Evolutionary conservation across 2,797 vertebrate genomes (phyloP).

Genomic region (Eutrigla gurnardus): DNA sequence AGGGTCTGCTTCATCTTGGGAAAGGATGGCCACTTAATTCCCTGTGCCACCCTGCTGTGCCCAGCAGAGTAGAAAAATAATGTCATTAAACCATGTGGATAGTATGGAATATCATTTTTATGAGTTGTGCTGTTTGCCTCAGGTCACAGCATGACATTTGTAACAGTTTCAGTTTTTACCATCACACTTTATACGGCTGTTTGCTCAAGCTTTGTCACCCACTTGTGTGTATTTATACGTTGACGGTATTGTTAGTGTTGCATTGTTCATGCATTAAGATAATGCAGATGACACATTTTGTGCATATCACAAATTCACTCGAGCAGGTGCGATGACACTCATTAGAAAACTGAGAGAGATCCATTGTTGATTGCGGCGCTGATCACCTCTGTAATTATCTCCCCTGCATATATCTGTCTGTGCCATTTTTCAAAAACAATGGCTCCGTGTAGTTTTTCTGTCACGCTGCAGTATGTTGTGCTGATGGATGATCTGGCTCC

Average conservation of each 20-base stretch:
- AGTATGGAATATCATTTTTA: constrained; percentile 1
- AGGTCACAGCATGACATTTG: constrained; percentile 2
- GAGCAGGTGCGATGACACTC: constrained; percentile 45
- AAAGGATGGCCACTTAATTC: neutral
- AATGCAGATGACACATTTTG: constrained; percentile 43
- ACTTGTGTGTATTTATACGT: constrained; percentile 21
- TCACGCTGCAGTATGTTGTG: constrained; percentile 47
- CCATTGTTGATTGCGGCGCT: constrained; percentile 47
- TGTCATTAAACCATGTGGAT: neutral
- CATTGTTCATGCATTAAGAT: constrained; percentile 26
- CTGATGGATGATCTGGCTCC: constrained; percentile 49
- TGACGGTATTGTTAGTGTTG: constrained; percentile 12
- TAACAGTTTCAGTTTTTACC: constrained; percentile 9
- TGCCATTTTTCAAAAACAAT: constrained; percentile 59
- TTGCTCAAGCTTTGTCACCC: constrained; percentile 7
- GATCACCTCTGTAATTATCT: constrained; percentile 55
- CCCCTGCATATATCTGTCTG: constrained; percentile 53
- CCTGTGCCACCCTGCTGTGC: constrained; percentile 6
- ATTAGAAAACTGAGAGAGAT: constrained; percentile 50
- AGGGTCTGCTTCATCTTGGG: constrained; percentile 16
- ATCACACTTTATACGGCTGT: neutral
- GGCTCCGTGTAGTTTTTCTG: constrained; percentile 42
- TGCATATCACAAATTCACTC: constrained; percentile 44
- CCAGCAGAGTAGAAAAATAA: neutral
- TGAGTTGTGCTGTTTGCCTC: constrained; percentile 1